Conservation (phyloP, 23 tunicate genomes). For the Diplosoma virens region DNA sequence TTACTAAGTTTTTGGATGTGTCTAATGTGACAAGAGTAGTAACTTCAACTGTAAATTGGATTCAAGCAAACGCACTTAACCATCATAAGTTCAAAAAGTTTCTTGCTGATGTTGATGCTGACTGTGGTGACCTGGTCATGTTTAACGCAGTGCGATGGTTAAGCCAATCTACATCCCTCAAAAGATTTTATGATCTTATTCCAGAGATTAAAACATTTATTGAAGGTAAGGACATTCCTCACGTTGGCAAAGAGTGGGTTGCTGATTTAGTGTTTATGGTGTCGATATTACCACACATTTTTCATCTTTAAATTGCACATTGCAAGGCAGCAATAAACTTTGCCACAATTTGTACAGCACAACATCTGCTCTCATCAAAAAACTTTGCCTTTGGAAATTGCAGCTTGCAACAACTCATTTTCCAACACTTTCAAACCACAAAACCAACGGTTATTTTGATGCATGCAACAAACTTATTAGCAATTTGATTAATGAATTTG, state of each 20-base stretch:
- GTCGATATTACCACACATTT: slow-evolving; percentile 58
- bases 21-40: slow-evolving; percentile 50
- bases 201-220: slow-evolving; percentile 46
- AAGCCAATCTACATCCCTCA: slow-evolving; percentile 61
- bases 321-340: slow-evolving; percentile 49
- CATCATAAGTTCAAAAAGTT: slow-evolving; percentile 22
- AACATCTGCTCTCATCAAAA: slow-evolving; percentile 52
- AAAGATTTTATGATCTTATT: slow-evolving; percentile 47
- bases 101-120: slow-evolving; percentile 62
- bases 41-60: slow-evolving; percentile 54
- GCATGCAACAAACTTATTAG: slow-evolving; percentile 31
- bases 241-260: slow-evolving; percentile 38
- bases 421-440: slow-evolving; percentile 49
- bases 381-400: slow-evolving; percentile 52
- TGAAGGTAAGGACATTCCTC: slow-evolving; percentile 46
- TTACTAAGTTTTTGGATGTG: slow-evolving; percentile 44
- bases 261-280: slow-evolving; percentile 36
- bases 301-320: slow-evolving; percentile 39
- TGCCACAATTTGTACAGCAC: slow-evolving; percentile 55
- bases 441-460: slow-evolving; percentile 32
- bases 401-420: slow-evolving; percentile 64
- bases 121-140: slow-evolving; percentile 52
- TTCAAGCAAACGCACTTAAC: slow-evolving; percentile 55
- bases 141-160: slow-evolving; percentile 55
- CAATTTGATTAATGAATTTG: slow-evolving; percentile 28